Base-by-base conservation (phyloP, 2,113 vertebrate species). In the Anolis carolinensis region DNA sequence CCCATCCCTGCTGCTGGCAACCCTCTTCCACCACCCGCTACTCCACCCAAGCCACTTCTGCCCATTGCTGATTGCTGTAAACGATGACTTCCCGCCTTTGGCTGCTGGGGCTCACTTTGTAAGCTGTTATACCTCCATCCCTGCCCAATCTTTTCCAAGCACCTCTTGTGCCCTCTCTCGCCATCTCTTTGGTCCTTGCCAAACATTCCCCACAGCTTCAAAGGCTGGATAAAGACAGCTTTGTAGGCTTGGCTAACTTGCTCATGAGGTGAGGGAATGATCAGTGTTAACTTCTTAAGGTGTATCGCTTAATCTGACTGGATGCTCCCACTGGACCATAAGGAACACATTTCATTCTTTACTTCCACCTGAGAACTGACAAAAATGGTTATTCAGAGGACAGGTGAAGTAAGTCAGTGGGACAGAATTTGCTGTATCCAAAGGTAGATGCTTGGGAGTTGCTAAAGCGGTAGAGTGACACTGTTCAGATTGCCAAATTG, bases 21-120 rank as follows among this genome's bases (percentile, higher is more conserved):
- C 71, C 62, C 71, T 7, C 25, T 86, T 11, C 85, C 85, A 8
- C 75, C 59, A 5, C 71, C 85, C 8, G 67, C 44, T 0, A 50
- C 7, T 0, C 80, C 86, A 3, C 63, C 80, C 65, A 87, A 82
- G 2, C 39, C n/a, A 3, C 75, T 36, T 50, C 55, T 83, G 13
- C 86, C 76, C 70, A 20, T 80, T 2, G 77, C 20, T n/a, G 82
- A 74, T 39, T 48, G 81, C 52, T 83, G n/a, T 10, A 83, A 72
- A 52, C 34, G 72, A 63, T 87, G 67, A 83, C 50, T 74, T 8
- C 71, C 65, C 14, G 9, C 2, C 7, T n/a, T 44, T 10, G 30
- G 39, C 32, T 67, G n/a, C 14, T 14, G 23, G n/a, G 75, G 36
- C 8, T 78, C 72, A 67, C 44, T 52, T 81, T 34, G 50, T 2